Conservation (phyloP, 2,888 invertebrate genomes). For the Caenorhabditis sp. region DNA sequence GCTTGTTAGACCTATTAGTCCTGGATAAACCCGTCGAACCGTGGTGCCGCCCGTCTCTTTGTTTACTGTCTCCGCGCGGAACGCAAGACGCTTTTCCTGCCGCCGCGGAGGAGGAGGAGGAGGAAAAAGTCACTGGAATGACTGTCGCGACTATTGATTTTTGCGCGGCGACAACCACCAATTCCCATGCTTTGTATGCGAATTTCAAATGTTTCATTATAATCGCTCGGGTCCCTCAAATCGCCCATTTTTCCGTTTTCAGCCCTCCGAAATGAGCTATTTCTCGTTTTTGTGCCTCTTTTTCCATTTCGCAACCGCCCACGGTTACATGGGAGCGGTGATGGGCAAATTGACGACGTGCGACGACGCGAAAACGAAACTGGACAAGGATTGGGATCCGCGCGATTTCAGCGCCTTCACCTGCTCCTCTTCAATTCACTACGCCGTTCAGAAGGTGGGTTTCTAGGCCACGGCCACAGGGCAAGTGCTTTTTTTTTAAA, state of each 20-base stretch:
- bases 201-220: conserved; percentile 7
- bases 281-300: background rate
- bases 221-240: too few relatives aligned
- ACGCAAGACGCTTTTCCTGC: background rate
- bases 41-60: background rate
- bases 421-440: conserved; percentile 81
- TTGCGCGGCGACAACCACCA: too few relatives aligned
- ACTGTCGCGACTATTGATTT: conserved; percentile 32
- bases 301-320: background rate
- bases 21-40: background rate
- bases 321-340: conserved; percentile 79
- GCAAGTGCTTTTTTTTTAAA: too few relatives aligned
- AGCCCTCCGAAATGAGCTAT: background rate
- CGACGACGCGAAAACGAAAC: conserved; percentile 85
- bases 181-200: conserved; percentile 12
- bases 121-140: background rate
- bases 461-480: too few relatives aligned
- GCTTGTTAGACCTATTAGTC: conserved; percentile 10
- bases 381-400: conserved; percentile 84
- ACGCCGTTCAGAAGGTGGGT: conserved; percentile 44
- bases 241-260: too few relatives aligned
- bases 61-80: conserved; percentile 7
- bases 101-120: background rate
- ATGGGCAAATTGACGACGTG: conserved; percentile 83
- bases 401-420: conserved; percentile 82